phyloP scores from a whole-genome alignment of 2,113 vertebrate species.

The Passer domesticus region DNA sequence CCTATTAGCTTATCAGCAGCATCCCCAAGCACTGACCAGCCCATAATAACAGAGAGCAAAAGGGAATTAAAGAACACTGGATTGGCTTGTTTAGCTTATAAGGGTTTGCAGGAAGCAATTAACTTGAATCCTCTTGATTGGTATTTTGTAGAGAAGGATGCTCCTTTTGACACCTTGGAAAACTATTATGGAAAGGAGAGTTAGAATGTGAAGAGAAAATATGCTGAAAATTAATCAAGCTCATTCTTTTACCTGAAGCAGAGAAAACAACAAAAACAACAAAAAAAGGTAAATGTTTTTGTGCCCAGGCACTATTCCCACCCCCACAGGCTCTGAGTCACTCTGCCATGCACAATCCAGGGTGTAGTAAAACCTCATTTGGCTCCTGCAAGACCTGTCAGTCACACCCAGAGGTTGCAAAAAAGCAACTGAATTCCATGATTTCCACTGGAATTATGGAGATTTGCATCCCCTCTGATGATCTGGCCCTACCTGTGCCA shows the following conservation, averaged over 20 bases:
- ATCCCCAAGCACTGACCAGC: neutral
- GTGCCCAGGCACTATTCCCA: neutral
- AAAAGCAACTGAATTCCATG: neutral
- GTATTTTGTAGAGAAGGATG: neutral
- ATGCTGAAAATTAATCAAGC: neutral
- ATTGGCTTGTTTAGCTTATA: neutral
- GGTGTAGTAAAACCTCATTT: neutral
- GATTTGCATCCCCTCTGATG: neutral
- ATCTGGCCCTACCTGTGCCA: neutral
- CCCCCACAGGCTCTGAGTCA: slow-evolving; percentile 14
- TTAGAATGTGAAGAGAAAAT: neutral
- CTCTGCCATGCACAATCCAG: neutral
- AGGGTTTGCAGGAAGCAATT: neutral
- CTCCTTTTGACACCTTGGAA: neutral
- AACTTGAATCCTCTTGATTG: neutral
- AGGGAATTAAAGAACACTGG: neutral
- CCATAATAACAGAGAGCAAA: neutral
- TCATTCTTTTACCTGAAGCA: neutral
- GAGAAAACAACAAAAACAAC: neutral
- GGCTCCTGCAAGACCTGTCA: neutral
- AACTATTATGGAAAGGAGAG: neutral
- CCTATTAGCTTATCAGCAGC: neutral
- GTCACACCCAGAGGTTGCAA: neutral
- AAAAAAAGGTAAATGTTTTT: neutral
- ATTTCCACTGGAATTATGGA: neutral